Evolutionary conservation across 1,140 invertebrate genomes (phyloP), one percentile per base, ranked within the genome.

Genomic region (Sarcophaga bullata): DNA sequence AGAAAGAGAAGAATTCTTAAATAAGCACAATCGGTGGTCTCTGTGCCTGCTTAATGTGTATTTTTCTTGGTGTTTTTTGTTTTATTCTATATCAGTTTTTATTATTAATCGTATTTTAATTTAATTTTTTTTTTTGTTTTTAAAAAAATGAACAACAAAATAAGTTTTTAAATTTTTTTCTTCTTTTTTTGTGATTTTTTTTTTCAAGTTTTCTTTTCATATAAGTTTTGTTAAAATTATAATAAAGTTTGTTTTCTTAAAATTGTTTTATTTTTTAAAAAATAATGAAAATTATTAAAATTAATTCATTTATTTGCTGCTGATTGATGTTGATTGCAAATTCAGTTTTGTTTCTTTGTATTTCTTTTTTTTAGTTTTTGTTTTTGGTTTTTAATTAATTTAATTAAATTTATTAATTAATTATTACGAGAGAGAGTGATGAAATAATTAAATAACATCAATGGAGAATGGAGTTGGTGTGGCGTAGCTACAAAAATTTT

Each of bases 371-470:
- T 72, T 80, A 9, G 5, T 81, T 48, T 68, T 68, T 11, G 1
- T 68, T 9, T 49, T 49, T 73, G 80, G 49, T 13, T 78, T 80
- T 80, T 50, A 80, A 73, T 83, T 62, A 81, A 75, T 83, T 10
- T 78, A 62, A 83, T 62, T 81, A 47, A 80, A 83, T 75, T 83
- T 81, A 78, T 68, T 58, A 73, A 81, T 73, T 81, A 89, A 89
- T 89, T 87, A 49, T 78, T 89, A 89, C 87, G 88, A 89, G 88
- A 89, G 87, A 88, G 88, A 89, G 88, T 88, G 88, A 88, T 89
- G 88, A 89, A 87, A 68, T 76, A 49, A 15, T 78, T 78, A 19
- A 89, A 85, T 87, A 89, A 88, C 87, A 89, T 89, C 88, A 87
- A 89, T 89, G 88, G 88, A 89, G 88, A 89, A 89, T 87, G 87